phyloP scores from a whole-genome alignment of 1,140 invertebrate species.

The Cydia strobilella region DNA sequence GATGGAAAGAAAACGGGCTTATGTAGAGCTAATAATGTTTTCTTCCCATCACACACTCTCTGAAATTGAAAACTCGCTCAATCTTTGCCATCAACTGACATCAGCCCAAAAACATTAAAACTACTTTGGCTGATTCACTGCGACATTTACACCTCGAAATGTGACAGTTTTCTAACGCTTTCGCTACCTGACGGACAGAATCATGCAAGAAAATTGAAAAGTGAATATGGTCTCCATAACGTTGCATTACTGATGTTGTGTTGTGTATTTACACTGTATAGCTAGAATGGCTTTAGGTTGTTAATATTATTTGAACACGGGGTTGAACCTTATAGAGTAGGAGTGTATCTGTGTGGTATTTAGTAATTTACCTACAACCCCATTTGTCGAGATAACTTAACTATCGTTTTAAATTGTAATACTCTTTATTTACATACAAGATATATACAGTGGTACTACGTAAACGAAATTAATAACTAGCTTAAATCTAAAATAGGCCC shows the following conservation, averaged over 20 bases:
- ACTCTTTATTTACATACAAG: too few relatives aligned
- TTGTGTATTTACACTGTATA: neutral
- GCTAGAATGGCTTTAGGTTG: neutral
- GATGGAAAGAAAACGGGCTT: too few relatives aligned
- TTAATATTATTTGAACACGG: neutral
- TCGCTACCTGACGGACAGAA: neutral
- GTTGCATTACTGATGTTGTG: neutral
- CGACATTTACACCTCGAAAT: conserved; percentile 27
- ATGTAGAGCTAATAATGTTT: too few relatives aligned
- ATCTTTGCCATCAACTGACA: neutral
- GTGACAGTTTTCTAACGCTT: conserved; percentile 31
- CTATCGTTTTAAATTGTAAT: too few relatives aligned
- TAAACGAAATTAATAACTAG: too few relatives aligned
- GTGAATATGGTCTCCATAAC: neutral
- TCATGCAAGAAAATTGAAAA: conserved; percentile 25
- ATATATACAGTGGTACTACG: too few relatives aligned
- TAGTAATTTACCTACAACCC: too few relatives aligned
- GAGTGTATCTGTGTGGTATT: too few relatives aligned
- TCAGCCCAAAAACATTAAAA: neutral
- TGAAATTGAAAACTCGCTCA: neutral
- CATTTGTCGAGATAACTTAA: too few relatives aligned
- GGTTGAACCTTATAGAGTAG: too few relatives aligned
- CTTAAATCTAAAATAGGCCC: too few relatives aligned
- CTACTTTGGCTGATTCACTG: conserved; percentile 16
- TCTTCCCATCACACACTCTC: too few relatives aligned